These are phyloP conservation scores for Telmatherina bonti DNA, from an alignment of 2,797 vertebrate species.

Conservation along the genomic window DNA sequence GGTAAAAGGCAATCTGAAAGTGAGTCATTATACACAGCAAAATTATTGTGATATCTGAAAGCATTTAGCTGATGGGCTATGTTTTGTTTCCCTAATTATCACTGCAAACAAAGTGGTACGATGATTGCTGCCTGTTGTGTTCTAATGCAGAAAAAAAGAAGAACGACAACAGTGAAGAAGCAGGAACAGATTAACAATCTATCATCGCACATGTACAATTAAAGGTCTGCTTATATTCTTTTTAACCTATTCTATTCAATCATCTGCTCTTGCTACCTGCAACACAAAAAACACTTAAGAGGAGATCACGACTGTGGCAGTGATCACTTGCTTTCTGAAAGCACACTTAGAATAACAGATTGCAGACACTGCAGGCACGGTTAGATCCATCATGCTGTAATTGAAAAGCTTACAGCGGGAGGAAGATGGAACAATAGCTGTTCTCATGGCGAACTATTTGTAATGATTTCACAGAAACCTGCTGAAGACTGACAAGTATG, in stretches of 20 bases:
- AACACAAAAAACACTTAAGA: neutral
- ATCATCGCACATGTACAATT: neutral
- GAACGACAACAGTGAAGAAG: neutral
- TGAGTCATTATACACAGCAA: constrained; percentile 7
- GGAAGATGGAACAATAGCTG: neutral
- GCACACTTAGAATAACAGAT: constrained; percentile 7
- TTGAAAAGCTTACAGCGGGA: neutral
- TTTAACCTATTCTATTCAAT: constrained; percentile 3
- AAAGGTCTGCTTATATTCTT: neutral
- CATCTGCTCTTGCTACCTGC: constrained; percentile 1
- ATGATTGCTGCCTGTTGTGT: neutral
- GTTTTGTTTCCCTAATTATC: constrained; percentile 21
- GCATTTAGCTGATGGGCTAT: constrained; percentile 1
- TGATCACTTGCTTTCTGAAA: constrained; percentile 9
- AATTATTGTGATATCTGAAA: constrained; percentile 1
- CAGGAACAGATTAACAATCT: neutral
- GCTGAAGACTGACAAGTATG: neutral
- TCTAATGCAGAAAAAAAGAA: neutral
- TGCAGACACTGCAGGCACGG: neutral
- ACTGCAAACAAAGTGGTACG: neutral
- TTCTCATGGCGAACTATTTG: neutral
- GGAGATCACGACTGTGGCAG: constrained; percentile 3
- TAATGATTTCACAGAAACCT: constrained; percentile 14
- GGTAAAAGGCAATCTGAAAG: constrained; percentile 39
- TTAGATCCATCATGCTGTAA: constrained; percentile 3